Base-by-base conservation (phyloP, 2,797 vertebrate genomes). In the Pogoniulus pusillus region DNA sequence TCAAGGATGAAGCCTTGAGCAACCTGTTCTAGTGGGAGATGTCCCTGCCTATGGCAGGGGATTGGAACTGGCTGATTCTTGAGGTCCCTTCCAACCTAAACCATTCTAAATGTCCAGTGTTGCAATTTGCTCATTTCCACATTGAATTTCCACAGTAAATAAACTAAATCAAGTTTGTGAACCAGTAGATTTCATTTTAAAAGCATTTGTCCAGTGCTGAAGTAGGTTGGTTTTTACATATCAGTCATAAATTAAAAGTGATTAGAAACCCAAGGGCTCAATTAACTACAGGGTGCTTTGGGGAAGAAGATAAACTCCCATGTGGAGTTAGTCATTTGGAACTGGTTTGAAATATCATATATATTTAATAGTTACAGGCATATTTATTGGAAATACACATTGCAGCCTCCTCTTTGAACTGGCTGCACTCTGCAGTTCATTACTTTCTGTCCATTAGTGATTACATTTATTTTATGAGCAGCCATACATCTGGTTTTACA, bases 211-310 rank as follows among this genome's bases (percentile, higher is more conserved):
- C 91, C 89, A 80, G 45, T 93, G 82, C 77, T 95, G 82, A 95
- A 93, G 63, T 73, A 35, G 57, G 86, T 93, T 92, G 55, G 57
- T 87, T 94, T 94, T 91, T 82, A 81, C 39, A 75, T 58, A 95
- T 83, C 73, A 91, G 85, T 93, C 95, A 95, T 93, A 93, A 96
- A 96, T 96, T 95, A 93, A 95, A 96, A 94, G 81, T 80, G 68
- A 89, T 95, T 95, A 83, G 12, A 30, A 93, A 90, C 95, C 87
- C 81, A 90, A 90, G 93, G 91, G 93, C 49, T 95, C 94, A 95
- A 93, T 97, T 96, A 97, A 93, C 91, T 94, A 78, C 32, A 74
- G 41, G 73, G 72, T 82, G 76, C 94, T 95, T 94, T 85, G 66
- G 82, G 85, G 63, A 94, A 85, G 87, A 80, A 77, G 84, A 96